phyloP scores from a whole-genome alignment of 2,113 vertebrate species.

The Perognathus longimembris region DNA sequence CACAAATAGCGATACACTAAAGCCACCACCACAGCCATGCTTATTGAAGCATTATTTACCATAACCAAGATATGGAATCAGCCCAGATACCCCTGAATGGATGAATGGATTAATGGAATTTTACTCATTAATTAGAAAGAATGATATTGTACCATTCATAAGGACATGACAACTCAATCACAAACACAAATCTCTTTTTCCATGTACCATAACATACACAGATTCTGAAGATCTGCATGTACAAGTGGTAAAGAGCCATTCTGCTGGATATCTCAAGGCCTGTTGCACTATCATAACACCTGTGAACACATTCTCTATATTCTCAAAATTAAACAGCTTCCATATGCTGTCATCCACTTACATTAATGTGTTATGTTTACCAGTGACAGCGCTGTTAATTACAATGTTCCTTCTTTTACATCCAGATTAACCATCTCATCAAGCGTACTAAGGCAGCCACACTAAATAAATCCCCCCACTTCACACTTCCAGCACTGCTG shows the following conservation, averaged over 20 bases:
- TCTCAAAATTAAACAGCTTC: background rate
- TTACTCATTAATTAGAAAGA: too few species aligned
- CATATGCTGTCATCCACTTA: conserved; percentile 19
- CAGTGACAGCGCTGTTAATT: conserved; percentile 56
- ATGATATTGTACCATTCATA: too few species aligned
- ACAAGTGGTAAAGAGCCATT: background rate
- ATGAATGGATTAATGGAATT: too few species aligned
- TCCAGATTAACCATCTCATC: conserved; percentile 60
- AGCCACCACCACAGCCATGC: too few species aligned
- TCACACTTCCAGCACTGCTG: background rate
- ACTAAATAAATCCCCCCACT: too few species aligned
- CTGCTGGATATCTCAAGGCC: background rate
- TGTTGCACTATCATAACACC: background rate
- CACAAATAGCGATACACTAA: too few species aligned
- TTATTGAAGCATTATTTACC: too few species aligned
- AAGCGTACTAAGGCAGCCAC: conserved; percentile 37
- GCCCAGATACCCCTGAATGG: too few species aligned
- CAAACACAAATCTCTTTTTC: background rate
- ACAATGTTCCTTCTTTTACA: conserved; percentile 58
- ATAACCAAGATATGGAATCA: too few species aligned
- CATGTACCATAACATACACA: background rate
- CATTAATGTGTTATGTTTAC: conserved; percentile 59
- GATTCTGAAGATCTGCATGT: background rate
- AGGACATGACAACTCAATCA: background rate
- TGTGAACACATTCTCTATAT: background rate